Conservation (phyloP, 37 sponge, comb jelly and placozoan species). For the Spongilla lacustris region DNA sequence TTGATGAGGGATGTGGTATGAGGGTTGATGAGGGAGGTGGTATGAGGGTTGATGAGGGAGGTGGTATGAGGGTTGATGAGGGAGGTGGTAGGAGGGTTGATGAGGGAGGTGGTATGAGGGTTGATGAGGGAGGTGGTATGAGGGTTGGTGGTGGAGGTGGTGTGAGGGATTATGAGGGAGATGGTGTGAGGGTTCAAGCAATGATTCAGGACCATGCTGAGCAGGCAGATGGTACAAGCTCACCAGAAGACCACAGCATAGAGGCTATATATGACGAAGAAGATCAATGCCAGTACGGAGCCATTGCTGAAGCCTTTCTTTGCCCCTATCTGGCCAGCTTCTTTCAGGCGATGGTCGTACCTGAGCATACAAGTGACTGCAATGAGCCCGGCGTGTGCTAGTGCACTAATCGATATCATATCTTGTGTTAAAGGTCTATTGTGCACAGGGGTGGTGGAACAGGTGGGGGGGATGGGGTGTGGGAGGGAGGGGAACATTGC, state of each 20-base stretch:
- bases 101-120: too few relatives aligned
- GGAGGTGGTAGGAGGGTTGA: background rate
- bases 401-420: too few relatives aligned
- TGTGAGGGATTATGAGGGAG: background rate
- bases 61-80: too few relatives aligned
- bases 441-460: too few relatives aligned
- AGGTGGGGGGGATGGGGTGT: background rate
- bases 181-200: too few relatives aligned
- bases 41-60: background rate
- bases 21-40: background rate
- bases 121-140: too few relatives aligned
- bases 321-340: slow-evolving; percentile 55
- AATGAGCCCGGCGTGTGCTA: too few relatives aligned
- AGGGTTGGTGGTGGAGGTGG: too few relatives aligned
- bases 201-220: background rate
- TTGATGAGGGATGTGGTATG: background rate
- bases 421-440: too few relatives aligned
- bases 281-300: slow-evolving; percentile 36
- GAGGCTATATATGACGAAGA: slow-evolving; percentile 58
- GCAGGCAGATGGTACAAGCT: background rate
- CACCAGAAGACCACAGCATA: slow-evolving; percentile 54
- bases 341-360: slow-evolving; percentile 42
- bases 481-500: too few relatives aligned
- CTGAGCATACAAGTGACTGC: too few relatives aligned
- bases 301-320: slow-evolving; percentile 68